phyloP scores from a whole-genome alignment of 2,888 invertebrate species.

The Agriopis marginaria region DNA sequence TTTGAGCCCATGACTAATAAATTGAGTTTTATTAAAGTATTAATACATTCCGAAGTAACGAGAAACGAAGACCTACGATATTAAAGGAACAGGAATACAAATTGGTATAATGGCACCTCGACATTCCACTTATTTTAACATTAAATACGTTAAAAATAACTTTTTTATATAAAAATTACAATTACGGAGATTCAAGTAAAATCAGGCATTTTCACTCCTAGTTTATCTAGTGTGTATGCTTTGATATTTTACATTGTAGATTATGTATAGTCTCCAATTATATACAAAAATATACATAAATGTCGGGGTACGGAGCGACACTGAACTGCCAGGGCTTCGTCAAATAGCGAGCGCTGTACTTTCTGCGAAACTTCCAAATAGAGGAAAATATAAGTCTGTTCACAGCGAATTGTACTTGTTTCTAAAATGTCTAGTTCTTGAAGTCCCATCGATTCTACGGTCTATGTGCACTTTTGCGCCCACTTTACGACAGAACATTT shows the following conservation, averaged over 20 bases:
- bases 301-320: conserved; percentile 66
- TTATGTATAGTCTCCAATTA: conserved; percentile 77
- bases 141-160: conserved; percentile 78
- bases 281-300: conserved; percentile 86
- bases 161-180: conserved; percentile 77
- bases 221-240: conserved; percentile 45
- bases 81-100: conserved; percentile 70
- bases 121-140: conserved; percentile 77
- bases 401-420: conserved; percentile 9
- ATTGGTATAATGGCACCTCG: conserved; percentile 84
- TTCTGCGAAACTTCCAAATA: too few species aligned
- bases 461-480: neutral
- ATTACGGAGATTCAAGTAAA: conserved; percentile 82
- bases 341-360: conserved; percentile 8
- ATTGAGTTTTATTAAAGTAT: conserved; percentile 49
- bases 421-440: conserved; percentile 9
- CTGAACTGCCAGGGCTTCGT: conserved; percentile 50
- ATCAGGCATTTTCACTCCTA: conserved; percentile 53
- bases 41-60: conserved; percentile 52
- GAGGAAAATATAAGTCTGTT: neutral
- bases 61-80: conserved; percentile 59
- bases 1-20: conserved; percentile 67
- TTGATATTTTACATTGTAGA: conserved; percentile 77
- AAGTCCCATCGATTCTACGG: conserved; percentile 50
- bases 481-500: conserved; percentile 2